Evolutionary conservation across 2,113 vertebrate species (phyloP).

Genomic region (Rhinopomastus cyanomelas): DNA sequence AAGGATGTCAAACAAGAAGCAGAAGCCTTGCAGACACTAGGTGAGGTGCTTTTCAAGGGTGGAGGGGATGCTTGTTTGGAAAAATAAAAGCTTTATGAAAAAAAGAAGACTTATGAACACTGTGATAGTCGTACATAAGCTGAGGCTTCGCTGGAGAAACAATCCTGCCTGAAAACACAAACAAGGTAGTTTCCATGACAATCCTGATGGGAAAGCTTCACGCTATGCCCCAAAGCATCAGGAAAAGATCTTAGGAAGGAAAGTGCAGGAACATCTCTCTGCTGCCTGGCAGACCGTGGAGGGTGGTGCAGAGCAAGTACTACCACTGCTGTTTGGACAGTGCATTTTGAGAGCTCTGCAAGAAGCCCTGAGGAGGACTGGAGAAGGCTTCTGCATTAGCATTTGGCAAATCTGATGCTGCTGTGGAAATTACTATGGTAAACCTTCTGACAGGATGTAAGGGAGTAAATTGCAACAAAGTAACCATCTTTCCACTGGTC

Average conservation of each 20-base stretch:
- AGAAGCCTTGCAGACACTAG: constrained; percentile 74
- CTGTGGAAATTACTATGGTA: constrained; percentile 12
- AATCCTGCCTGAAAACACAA: constrained; percentile 25
- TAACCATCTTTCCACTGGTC: not conserved
- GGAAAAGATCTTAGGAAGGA: constrained; percentile 45
- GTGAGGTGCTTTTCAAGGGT: constrained; percentile 67
- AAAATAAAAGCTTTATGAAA: constrained; percentile 34
- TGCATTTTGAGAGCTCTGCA: not conserved
- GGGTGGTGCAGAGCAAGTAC: not conserved
- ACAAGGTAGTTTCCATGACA: constrained; percentile 38
- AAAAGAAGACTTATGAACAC: constrained; percentile 32
- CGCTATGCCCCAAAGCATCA: constrained; percentile 37
- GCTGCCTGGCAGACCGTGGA: not conserved
- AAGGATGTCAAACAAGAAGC: constrained; percentile 79
- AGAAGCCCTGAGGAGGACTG: not conserved
- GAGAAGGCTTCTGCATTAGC: not conserved
- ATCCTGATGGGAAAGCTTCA: constrained; percentile 49
- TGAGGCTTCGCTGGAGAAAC: constrained; percentile 46
- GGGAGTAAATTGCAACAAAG: not conserved
- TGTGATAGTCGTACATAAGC: constrained; percentile 10
- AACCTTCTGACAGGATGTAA: not conserved
- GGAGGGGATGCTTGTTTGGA: not conserved
- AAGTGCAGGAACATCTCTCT: not conserved
- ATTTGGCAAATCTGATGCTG: not conserved
- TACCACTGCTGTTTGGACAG: not conserved